These are phyloP conservation scores for Galaxea fascicularis DNA, from an alignment of 92 coral and sea anemone species.

Conservation along the genomic window DNA sequence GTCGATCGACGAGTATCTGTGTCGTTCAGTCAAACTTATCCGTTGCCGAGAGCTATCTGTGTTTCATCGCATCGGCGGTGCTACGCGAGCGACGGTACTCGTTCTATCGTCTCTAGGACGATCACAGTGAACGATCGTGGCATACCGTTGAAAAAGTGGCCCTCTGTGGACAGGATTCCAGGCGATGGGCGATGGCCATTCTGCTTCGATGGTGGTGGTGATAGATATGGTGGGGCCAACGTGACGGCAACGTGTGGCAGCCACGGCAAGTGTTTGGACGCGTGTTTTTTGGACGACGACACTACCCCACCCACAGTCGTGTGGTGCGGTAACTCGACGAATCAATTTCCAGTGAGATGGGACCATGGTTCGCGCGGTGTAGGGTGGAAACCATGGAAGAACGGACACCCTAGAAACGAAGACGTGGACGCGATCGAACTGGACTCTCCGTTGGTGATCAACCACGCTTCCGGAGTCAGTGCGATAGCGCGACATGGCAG, in stretches of 20 bases:
- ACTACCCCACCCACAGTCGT: background rate
- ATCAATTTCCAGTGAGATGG: background rate
- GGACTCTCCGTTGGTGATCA: constrained; percentile 1
- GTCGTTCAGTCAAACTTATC: background rate
- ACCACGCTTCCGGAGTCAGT: background rate
- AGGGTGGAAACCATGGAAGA: background rate
- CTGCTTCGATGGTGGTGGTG: background rate
- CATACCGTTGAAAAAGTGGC: background rate
- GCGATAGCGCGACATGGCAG: background rate
- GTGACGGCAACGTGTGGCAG: background rate
- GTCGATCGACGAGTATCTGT: background rate
- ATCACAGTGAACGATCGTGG: background rate
- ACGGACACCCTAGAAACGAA: background rate
- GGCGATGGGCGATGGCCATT: constrained; percentile 17
- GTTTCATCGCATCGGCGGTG: background rate
- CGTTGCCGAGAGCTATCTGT: background rate
- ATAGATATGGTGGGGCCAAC: background rate
- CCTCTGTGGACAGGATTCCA: background rate
- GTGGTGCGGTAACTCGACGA: background rate
- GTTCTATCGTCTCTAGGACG: background rate
- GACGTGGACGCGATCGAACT: background rate
- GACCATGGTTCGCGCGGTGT: background rate
- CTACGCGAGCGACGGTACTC: background rate
- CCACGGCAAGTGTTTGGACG: background rate
- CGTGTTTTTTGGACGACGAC: constrained; percentile 10